Percentiles rank a stretch among this genome's conserved stretches.
Evolutionary conservation across 2,888 invertebrate genomes (phyloP).

Genomic region (Hydrotaea diabolus): DNA sequence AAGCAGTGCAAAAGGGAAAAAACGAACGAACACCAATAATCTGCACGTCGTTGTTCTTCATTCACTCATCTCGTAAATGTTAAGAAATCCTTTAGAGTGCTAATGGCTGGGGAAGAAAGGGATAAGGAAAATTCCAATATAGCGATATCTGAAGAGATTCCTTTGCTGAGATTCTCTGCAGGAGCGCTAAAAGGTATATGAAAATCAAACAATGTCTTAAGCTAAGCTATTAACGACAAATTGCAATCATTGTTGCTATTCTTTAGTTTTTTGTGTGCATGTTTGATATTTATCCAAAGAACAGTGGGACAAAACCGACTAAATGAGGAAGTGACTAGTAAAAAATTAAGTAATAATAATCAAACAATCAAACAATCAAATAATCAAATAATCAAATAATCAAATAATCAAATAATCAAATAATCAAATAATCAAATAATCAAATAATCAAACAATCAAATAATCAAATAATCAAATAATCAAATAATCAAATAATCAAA

Average conservation of each 20-base stretch:
- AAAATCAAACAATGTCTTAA: slow-evolving; percentile 19
- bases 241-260: slow-evolving; percentile 58
- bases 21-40: neutral
- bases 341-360: too few relatives aligned
- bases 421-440: too few relatives aligned
- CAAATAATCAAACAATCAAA: too few relatives aligned
- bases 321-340: too few relatives aligned
- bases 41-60: neutral
- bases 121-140: neutral
- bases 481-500: too few relatives aligned
- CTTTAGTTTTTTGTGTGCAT: neutral
- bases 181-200: neutral
- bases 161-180: neutral
- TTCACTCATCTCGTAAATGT: neutral
- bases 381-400: too few relatives aligned
- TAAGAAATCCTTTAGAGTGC: neutral
- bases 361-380: too few relatives aligned
- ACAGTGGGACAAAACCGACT: neutral
- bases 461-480: too few relatives aligned
- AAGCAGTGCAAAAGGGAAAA: neutral
- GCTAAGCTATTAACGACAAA: slow-evolving; percentile 56
- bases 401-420: too few relatives aligned
- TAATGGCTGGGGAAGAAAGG: neutral
- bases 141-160: neutral
- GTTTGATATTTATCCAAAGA: neutral